Evolutionary conservation across 2,797 vertebrate species (phyloP).

Genomic region (Parauchenoglanis punctatus): DNA sequence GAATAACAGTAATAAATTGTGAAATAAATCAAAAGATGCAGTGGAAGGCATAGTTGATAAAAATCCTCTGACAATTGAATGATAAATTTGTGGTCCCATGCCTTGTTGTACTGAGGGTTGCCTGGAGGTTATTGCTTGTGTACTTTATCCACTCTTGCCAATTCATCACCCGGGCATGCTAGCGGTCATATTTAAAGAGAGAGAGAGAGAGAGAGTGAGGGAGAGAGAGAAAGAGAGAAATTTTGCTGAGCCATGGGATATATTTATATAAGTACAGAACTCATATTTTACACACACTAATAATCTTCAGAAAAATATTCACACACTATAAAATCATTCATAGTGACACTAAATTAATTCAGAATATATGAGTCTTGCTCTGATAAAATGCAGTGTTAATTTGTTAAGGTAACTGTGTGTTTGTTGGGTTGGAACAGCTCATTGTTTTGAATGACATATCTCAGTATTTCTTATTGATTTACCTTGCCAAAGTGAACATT

Average conservation of each 20-base stretch:
- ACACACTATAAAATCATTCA: background rate
- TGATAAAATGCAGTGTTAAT: background rate
- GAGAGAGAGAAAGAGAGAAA: constrained; percentile 51
- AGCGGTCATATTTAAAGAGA: constrained; percentile 62
- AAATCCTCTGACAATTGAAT: constrained; percentile 78
- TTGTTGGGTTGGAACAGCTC: background rate
- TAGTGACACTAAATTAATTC: background rate
- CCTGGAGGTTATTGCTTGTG: constrained; percentile 79
- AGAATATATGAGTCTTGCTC: background rate
- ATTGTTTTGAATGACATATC: background rate
- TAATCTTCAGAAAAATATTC: background rate
- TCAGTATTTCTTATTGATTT: background rate
- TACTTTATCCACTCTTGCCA: constrained; percentile 75
- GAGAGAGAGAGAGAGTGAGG: constrained; percentile 51
- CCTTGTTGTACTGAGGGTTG: constrained; percentile 67
- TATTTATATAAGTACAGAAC: constrained; percentile 22
- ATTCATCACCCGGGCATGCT: constrained; percentile 75
- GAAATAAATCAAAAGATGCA: constrained; percentile 76
- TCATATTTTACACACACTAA: background rate
- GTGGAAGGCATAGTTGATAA: constrained; percentile 74
- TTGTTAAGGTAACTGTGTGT: too few species aligned
- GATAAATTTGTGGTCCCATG: constrained; percentile 74
- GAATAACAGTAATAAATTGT: constrained; percentile 73
- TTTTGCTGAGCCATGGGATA: constrained; percentile 27
- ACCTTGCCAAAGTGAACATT: background rate